Conservation (phyloP, 2,888 invertebrate genomes). For the Sialis fuliginosa region DNA sequence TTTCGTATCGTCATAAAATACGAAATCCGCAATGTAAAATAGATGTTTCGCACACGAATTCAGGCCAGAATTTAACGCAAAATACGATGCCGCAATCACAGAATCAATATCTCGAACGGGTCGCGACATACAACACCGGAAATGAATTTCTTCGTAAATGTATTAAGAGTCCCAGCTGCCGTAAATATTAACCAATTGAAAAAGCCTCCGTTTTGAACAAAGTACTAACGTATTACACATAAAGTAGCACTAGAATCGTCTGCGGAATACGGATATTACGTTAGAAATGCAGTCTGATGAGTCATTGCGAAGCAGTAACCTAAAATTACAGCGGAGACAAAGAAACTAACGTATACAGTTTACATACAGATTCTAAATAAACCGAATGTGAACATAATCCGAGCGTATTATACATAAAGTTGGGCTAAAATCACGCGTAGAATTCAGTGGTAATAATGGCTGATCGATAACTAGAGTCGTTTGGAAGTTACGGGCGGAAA, state of each 20-base stretch:
- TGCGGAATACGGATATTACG: constrained; percentile 14
- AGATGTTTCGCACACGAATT: constrained; percentile 20
- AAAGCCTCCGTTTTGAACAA: not conserved
- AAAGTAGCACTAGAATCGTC: constrained; percentile 6
- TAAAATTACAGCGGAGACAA: too few species aligned
- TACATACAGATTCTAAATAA: too few species aligned
- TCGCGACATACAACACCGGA: constrained; percentile 1
- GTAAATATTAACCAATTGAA: not conserved
- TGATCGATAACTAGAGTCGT: not conserved
- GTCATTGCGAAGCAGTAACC: too few species aligned
- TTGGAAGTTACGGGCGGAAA: too few species aligned
- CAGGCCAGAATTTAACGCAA: constrained; percentile 24
- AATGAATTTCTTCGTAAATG: constrained; percentile 3
- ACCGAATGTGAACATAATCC: too few species aligned
- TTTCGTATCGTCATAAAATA: not conserved
- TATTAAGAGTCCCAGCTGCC: constrained; percentile 1
- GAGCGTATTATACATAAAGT: constrained; percentile 6
- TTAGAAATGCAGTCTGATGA: not conserved
- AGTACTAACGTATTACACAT: not conserved
- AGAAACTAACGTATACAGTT: too few species aligned
- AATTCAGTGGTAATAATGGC: constrained; percentile 3
- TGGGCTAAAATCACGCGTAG: constrained; percentile 6
- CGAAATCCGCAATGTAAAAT: not conserved
- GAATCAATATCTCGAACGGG: constrained; percentile 13
- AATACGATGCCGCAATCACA: constrained; percentile 16